Conservation (phyloP, 2,888 invertebrate genomes). For the Boloria euphrosyne region DNA sequence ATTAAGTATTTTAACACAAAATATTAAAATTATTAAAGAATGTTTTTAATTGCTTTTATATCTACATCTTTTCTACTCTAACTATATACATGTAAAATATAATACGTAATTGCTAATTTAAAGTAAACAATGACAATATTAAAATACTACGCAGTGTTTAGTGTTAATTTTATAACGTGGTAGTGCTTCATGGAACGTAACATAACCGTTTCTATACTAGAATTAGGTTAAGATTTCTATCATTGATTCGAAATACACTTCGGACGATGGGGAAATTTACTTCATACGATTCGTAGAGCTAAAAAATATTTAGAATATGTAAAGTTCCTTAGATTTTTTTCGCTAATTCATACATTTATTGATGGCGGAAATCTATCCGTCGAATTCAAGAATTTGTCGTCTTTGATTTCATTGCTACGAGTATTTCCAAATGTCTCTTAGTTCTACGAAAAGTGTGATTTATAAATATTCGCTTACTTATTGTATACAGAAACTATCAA, state of each 20-base stretch:
- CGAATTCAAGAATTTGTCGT: neutral
- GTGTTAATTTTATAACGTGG: constrained; percentile 71
- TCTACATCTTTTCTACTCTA: constrained; percentile 46
- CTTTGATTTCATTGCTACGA: neutral
- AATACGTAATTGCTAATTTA: constrained; percentile 71
- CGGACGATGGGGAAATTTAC: constrained; percentile 46
- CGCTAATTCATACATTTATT: constrained; percentile 5
- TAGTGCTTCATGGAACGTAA: constrained; percentile 70
- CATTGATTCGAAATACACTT: constrained; percentile 51
- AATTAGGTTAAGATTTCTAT: constrained; percentile 56
- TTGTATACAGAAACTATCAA: constrained; percentile 24
- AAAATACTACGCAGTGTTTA: constrained; percentile 74
- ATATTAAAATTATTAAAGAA: constrained; percentile 29
- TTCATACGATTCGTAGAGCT: constrained; percentile 15
- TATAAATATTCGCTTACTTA: constrained; percentile 45
- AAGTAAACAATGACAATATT: constrained; percentile 79
- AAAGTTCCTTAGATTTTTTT: neutral
- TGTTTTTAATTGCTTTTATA: constrained; percentile 36
- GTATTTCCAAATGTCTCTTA: neutral
- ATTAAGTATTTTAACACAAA: constrained; percentile 24
- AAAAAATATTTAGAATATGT: constrained; percentile 11
- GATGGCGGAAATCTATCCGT: neutral
- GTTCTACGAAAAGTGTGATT: constrained; percentile 29
- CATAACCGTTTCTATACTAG: constrained; percentile 60
- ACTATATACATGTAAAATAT: constrained; percentile 71